These are phyloP conservation scores for Agonopterix alstromeriana DNA, from an alignment of 2,888 invertebrate genomes.

Conservation along the genomic window DNA sequence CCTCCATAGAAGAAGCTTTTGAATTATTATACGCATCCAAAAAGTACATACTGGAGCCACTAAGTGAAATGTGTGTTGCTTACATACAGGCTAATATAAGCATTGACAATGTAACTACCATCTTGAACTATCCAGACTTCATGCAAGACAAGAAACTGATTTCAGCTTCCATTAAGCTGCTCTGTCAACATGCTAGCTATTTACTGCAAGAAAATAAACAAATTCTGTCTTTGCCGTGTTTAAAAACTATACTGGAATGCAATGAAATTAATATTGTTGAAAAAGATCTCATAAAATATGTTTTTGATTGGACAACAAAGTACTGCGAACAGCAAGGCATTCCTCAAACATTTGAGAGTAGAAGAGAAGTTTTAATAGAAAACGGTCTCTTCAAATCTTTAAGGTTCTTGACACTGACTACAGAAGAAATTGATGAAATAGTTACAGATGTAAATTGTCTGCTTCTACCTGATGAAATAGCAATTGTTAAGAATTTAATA, in stretches of 20 bases:
- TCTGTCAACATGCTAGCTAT: constrained; percentile 73
- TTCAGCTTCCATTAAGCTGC: constrained; percentile 69
- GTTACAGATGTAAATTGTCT: constrained; percentile 43
- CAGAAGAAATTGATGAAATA: constrained; percentile 56
- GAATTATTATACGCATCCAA: constrained; percentile 79
- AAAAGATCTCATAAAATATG: constrained; percentile 69
- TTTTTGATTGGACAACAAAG: constrained; percentile 72
- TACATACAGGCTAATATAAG: constrained; percentile 74
- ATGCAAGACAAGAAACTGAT: constrained; percentile 74
- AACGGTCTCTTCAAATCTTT: constrained; percentile 61
- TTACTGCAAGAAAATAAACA: constrained; percentile 66
- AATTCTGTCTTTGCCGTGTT: constrained; percentile 64
- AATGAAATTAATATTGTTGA: constrained; percentile 69
- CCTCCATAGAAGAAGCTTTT: constrained; percentile 77
- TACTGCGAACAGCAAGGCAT: constrained; percentile 67
- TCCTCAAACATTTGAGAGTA: constrained; percentile 50
- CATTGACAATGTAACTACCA: constrained; percentile 75
- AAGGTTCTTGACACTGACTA: constrained; percentile 52
- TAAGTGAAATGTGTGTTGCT: constrained; percentile 66
- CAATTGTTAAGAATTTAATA: constrained; percentile 28
- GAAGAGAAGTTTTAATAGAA: constrained; percentile 53
- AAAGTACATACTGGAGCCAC: constrained; percentile 78
- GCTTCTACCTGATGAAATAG: constrained; percentile 42
- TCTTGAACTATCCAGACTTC: constrained; percentile 78
- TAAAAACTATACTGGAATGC: constrained; percentile 67